Conservation (phyloP, 2,888 invertebrate genomes). For the Drosophila phalerata region DNA sequence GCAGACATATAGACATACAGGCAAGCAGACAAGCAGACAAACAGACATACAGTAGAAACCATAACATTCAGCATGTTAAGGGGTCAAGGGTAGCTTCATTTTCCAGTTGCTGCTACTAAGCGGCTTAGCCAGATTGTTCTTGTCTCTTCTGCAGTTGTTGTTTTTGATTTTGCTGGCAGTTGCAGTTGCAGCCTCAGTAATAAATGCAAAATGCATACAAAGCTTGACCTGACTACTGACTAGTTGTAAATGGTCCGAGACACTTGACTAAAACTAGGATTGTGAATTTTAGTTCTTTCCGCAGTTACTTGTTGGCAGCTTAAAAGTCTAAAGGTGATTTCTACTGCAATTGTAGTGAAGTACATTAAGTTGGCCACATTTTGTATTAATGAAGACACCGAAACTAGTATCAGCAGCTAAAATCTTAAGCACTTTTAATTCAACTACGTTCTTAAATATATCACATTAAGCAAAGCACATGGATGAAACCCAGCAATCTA, state of each 20-base stretch:
- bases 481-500: neutral
- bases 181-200: constrained; percentile 35
- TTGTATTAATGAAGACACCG: neutral
- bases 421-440: neutral
- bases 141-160: too few relatives aligned
- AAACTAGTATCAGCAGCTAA: neutral
- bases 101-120: constrained; percentile 47
- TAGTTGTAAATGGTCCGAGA: constrained; percentile 15
- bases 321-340: constrained; percentile 30
- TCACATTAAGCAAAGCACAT: neutral
- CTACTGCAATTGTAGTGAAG: constrained; percentile 20
- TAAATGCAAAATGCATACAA: constrained; percentile 60
- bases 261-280: constrained; percentile 22
- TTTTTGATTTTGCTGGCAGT: constrained; percentile 26
- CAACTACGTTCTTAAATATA: neutral
- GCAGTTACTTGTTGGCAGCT: constrained; percentile 31
- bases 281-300: constrained; percentile 14
- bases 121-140: constrained; percentile 67
- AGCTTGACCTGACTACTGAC: constrained; percentile 9
- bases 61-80: constrained; percentile 4
- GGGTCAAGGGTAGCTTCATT: neutral
- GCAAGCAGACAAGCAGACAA: constrained; percentile 3
- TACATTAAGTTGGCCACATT: neutral
- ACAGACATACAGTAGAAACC: constrained; percentile 5
- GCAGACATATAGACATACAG: constrained; percentile 7